These are phyloP conservation scores for Agriotes lineatus DNA, from an alignment of 2,888 invertebrate species.

Conservation along the genomic window DNA sequence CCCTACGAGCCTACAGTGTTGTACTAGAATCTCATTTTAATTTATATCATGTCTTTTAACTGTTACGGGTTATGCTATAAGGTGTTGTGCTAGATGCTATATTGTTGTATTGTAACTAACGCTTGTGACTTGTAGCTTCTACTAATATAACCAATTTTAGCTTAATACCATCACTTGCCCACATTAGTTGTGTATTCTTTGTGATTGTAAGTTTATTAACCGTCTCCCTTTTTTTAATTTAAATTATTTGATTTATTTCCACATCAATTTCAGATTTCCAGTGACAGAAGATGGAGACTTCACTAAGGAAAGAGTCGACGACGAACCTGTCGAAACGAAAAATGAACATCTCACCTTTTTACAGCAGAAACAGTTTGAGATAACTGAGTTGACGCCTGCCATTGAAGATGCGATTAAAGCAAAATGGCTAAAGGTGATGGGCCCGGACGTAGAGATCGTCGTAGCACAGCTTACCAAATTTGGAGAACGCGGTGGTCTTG, in stretches of 20 bases:
- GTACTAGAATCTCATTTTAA: constrained; percentile 38
- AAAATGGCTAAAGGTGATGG: constrained; percentile 87
- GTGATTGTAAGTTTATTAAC: constrained; percentile 42
- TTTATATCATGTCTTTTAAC: constrained; percentile 36
- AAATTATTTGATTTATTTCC: constrained; percentile 56
- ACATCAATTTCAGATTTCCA: constrained; percentile 65
- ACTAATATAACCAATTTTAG: constrained; percentile 43
- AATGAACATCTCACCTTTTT: constrained; percentile 58
- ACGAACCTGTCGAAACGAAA: constrained; percentile 59
- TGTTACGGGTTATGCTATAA: constrained; percentile 38
- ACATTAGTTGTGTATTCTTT: constrained; percentile 45
- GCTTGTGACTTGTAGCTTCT: constrained; percentile 43
- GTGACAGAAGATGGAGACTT: constrained; percentile 62
- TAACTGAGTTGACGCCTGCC: constrained; percentile 71
- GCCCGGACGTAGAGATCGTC: constrained; percentile 80
- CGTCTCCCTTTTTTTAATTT: constrained; percentile 43
- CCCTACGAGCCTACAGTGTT: constrained; percentile 40
- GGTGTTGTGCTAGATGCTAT: constrained; percentile 31
- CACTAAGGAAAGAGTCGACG: constrained; percentile 55
- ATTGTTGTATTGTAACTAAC: constrained; percentile 41
- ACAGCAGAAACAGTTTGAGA: constrained; percentile 51
- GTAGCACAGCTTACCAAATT: constrained; percentile 88
- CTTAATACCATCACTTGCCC: constrained; percentile 44
- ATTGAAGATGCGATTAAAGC: constrained; percentile 83
- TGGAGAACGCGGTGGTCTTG: constrained; percentile 92